A percentile compares a stretch with the other conserved stretches of the same genome.
These are phyloP conservation scores for Hoplostethus mediterraneus DNA, from an alignment of 2,797 vertebrate genomes.

Conservation along the genomic window DNA sequence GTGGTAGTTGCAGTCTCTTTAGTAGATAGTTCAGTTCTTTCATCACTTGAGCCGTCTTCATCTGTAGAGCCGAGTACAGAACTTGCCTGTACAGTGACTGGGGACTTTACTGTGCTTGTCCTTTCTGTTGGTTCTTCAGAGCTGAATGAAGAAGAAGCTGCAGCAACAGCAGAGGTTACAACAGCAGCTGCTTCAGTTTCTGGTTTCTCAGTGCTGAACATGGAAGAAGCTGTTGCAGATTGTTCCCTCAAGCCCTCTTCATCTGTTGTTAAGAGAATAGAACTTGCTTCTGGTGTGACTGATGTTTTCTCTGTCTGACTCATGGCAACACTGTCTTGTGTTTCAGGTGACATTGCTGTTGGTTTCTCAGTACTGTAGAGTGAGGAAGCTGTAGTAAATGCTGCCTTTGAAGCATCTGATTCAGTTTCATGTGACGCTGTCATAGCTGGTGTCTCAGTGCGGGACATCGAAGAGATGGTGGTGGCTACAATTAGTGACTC, in stretches of 20 bases:
- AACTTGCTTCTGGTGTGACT: neutral
- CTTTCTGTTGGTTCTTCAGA: too few species aligned
- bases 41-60: too few species aligned
- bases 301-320: neutral
- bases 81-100: too few species aligned
- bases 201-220: too few species aligned
- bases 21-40: too few species aligned
- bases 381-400: neutral
- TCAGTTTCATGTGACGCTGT: neutral
- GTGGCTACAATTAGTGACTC: neutral
- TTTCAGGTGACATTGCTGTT: neutral
- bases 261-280: neutral
- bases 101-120: too few species aligned
- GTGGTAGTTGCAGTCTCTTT: too few species aligned
- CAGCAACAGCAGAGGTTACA: too few species aligned
- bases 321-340: neutral
- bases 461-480: neutral
- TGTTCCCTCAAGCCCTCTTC: constrained; percentile 28
- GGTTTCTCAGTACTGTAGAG: constrained; percentile 4
- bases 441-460: neutral
- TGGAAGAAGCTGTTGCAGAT: too few species aligned
- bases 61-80: too few species aligned
- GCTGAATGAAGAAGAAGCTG: too few species aligned
- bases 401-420: neutral
- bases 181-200: too few species aligned